Evolutionary conservation across 2,797 vertebrate genomes (phyloP), one percentile per base, ranked within the genome.

Genomic region (Notolabrus celidotus): DNA sequence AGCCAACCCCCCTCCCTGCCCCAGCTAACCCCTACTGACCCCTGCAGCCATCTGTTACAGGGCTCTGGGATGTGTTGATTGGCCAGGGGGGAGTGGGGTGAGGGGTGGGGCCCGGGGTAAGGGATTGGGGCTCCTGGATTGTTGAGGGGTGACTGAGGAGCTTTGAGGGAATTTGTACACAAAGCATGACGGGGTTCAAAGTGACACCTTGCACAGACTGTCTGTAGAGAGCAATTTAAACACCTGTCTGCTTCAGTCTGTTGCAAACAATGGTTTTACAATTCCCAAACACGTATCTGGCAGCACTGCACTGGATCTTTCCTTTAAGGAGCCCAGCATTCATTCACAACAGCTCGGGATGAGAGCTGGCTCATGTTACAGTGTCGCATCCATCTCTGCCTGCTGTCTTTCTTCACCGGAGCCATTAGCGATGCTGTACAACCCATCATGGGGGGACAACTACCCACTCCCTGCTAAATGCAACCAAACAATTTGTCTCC

Each of bases 21-120:
- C 66, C 68, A 29, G 41, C 57, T 87, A 56, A 89, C 84, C 90
- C 80, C 58, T 39, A 46, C 42, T 84, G 88, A 92, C 90, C 88
- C 61, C 62, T 78, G 65, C 42, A 54, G 83, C 90, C 94, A 93
- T 94, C 93, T 94, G 93, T 83, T 88, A 74, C 62, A 51, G 72
- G 80, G 71, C 70, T 84, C 67, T 62, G 83, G 61, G 82, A 74
- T 55, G 75, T 83, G 84, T 65, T 87, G 86, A 92, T 85, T 84
- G 83, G 86, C 63, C 45, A 10, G 57, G 47, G 67, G 58, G 50
- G 27, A 43, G 68, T 68, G 67, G 70, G 63, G 65, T 54, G 70
- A 57, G 31, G 47, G 41, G 19, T 19, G 34, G 67, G 42, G 43
- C 25, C 22, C 20, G 23, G 10, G 31, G 39, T 11, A 33, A 43